These are phyloP conservation scores for Aegypius monachus DNA, from an alignment of 2,113 vertebrate species.

Conservation along the genomic window DNA sequence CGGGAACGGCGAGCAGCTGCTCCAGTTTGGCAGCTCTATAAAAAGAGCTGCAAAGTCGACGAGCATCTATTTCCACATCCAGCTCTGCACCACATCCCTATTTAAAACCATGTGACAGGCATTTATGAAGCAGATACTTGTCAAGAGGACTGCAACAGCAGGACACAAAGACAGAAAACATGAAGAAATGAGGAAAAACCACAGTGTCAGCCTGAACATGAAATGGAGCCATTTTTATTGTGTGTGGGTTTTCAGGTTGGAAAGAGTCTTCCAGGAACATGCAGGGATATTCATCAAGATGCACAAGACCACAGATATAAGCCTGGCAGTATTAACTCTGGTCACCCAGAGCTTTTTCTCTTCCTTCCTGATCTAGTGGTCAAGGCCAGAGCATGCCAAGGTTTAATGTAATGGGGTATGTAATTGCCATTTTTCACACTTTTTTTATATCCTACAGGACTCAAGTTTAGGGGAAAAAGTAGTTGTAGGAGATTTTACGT, in stretches of 20 bases:
- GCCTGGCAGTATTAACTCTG: background rate
- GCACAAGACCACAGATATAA: background rate
- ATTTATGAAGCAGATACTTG: conserved; percentile 21
- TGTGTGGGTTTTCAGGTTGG: background rate
- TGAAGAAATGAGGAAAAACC: background rate
- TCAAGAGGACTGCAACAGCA: conserved; percentile 18
- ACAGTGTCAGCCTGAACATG: background rate
- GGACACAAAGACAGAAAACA: conserved; percentile 43
- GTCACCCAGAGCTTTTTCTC: background rate
- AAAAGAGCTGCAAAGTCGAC: conserved; percentile 40
- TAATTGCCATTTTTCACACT: background rate
- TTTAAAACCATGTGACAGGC: conserved; percentile 41
- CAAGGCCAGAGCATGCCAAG: background rate
- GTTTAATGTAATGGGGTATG: background rate
- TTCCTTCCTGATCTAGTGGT: background rate
- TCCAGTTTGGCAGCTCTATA: conserved; percentile 57
- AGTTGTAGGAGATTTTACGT: background rate
- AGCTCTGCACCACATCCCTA: conserved; percentile 33
- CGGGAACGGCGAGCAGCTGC: conserved; percentile 61
- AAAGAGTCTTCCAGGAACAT: conserved; percentile 2
- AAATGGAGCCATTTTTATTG: background rate
- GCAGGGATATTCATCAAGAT: background rate
- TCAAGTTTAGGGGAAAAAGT: background rate
- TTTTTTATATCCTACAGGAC: background rate
- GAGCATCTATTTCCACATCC: conserved; percentile 46